A percentile compares a stretch with the other conserved stretches of the same genome.
Conservation (phyloP, 1,140 invertebrate species). For the Ostrea denselamellosa region DNA sequence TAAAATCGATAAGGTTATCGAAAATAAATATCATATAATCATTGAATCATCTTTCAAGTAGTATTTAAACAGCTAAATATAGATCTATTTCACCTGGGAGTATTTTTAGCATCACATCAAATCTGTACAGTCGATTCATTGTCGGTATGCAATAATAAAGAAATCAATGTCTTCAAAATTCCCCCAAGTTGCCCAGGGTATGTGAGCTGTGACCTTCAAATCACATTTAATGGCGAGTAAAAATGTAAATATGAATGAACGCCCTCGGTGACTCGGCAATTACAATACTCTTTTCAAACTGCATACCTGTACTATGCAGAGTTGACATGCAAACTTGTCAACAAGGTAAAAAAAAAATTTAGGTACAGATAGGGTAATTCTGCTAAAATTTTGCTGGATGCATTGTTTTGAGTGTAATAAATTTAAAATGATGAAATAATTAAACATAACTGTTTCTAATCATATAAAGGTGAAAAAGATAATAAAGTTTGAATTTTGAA, state of each 20-base stretch:
- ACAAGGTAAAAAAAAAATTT: neutral
- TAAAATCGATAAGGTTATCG: neutral
- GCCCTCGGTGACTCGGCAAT: slow-evolving; percentile 20
- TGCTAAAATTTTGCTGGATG: neutral
- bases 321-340: slow-evolving; percentile 26
- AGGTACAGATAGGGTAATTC: neutral
- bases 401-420: neutral
- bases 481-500: neutral
- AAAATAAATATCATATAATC: neutral
- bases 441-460: neutral
- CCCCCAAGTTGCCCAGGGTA: neutral
- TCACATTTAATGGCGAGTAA: slow-evolving; percentile 9
- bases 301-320: slow-evolving; percentile 34
- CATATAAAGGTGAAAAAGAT: neutral
- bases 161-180: slow-evolving; percentile 4
- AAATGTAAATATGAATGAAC: slow-evolving; percentile 37
- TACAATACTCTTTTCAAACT: slow-evolving; percentile 23
- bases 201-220: neutral
- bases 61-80: slow-evolving; percentile 10
- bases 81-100: neutral
- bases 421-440: neutral
- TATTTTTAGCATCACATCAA: neutral
- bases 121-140: neutral
- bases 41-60: neutral
- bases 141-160: neutral